These are phyloP conservation scores for Nomada flava DNA, from an alignment of 2,888 invertebrate species.

Conservation along the genomic window DNA sequence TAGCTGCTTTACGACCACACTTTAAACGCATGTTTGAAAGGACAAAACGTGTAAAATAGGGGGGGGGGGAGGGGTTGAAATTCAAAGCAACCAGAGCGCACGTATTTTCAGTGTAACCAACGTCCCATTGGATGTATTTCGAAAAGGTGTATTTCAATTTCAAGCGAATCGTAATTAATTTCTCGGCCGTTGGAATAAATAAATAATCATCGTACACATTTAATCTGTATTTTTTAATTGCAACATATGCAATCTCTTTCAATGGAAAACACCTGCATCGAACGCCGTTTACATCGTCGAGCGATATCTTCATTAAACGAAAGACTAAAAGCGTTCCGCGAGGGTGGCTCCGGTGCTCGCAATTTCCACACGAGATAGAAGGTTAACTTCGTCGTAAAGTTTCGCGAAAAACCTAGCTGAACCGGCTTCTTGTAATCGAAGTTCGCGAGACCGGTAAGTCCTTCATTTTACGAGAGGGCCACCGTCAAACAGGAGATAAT, in stretches of 20 bases:
- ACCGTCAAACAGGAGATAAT: not conserved
- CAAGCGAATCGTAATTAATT: too few species aligned
- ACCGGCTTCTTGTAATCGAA: slow-evolving; percentile 27
- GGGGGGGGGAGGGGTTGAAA: not conserved
- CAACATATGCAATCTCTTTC: too few species aligned
- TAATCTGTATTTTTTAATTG: too few species aligned
- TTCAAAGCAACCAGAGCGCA: not conserved
- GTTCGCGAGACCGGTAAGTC: slow-evolving; percentile 13
- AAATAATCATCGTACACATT: too few species aligned
- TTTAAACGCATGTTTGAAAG: not conserved
- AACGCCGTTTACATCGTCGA: not conserved
- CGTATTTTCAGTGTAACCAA: too few species aligned
- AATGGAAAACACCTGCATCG: too few species aligned
- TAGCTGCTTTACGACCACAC: slow-evolving; percentile 8
- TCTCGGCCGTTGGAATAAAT: too few species aligned
- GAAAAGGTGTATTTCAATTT: too few species aligned
- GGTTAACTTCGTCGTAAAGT: slow-evolving; percentile 12
- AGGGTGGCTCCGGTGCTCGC: not conserved
- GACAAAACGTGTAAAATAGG: not conserved
- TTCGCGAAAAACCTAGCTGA: not conserved
- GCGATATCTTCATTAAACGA: not conserved
- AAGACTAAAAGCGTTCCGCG: not conserved
- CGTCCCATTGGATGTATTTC: too few species aligned
- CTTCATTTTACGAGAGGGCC: not conserved
- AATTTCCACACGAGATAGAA: not conserved